Base-by-base conservation (phyloP, 1,140 invertebrate species). In the Nasonia vitripennis region DNA sequence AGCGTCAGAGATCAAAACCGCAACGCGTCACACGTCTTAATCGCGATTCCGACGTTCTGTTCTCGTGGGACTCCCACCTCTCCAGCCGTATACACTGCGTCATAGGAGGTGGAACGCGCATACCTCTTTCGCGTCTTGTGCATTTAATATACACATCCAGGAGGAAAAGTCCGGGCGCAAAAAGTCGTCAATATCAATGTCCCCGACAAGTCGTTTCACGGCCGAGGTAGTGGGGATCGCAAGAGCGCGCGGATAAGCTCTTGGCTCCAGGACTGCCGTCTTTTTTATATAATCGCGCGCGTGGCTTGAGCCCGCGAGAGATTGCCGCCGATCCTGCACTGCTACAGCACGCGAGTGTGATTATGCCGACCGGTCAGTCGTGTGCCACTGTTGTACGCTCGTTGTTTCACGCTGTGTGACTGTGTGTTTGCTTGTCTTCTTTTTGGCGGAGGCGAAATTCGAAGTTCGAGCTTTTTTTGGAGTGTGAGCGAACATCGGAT, bases 241-340 rank as follows among this genome's bases (percentile, higher is more conserved):
- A 68, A 27, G 27, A 27, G 27, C 70, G 55, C 17, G 45, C 70
- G 55, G 55, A 62, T 62, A 62, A 62, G 17, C 51, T 45, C 41
- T 45, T 2, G 14, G 14, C 6, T 45, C 7, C 79, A 70, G 70
- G 80, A 81, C 73, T 51, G 70, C 41, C 23, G 80, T 27, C 80
- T 74, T 82, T 74, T 82, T 82, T 27, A 82, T 82, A 82, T 82
- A 82, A 82, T 82, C 70, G 20, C 55, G 55, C 55, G 55, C 20
- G 55, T 62, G 55, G 20, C 55, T 7, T 20, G 17, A 20, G 20
- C 55, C 17, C 55, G 55, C 55, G 55, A 62, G 5, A 62, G 55
- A n/a, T 62, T 20, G 4, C 6, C 55, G 55, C 20, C 51, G 51
- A 55, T 55, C 17, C 51, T 55, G 34, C 34, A 6, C 34, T 37